These are phyloP conservation scores for Coilia nasus DNA, from an alignment of 2,797 vertebrate genomes.

Conservation along the genomic window DNA sequence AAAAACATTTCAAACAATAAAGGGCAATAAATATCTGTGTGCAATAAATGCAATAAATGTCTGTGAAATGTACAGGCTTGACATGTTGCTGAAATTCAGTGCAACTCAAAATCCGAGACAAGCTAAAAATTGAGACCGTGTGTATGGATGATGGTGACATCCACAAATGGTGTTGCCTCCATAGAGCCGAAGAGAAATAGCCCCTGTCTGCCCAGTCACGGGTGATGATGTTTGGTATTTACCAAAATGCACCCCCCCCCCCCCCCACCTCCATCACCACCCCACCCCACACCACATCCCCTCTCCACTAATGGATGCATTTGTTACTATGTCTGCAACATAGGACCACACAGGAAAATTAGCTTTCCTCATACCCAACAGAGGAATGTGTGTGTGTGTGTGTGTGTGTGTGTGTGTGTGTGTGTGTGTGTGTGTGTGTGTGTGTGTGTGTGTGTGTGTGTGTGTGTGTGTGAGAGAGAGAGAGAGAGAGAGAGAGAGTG, in stretches of 20 bases:
- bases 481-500: too few species aligned
- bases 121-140: not conserved
- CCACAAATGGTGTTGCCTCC: not conserved
- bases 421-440: too few species aligned
- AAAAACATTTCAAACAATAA: not conserved
- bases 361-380: not conserved
- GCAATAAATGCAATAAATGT: too few species aligned
- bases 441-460: too few species aligned
- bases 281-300: too few species aligned
- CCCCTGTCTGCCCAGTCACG: not conserved
- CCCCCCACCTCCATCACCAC: too few species aligned
- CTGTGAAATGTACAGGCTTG: not conserved
- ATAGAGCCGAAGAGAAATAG: not conserved
- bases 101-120: not conserved
- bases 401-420: too few species aligned
- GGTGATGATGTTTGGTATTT: slow-evolving; percentile 12
- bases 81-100: not conserved
- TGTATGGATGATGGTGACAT: slow-evolving; percentile 1
- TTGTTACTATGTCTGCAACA: not conserved
- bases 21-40: not conserved
- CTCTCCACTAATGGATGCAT: not conserved
- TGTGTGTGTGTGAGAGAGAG: too few species aligned
- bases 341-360: not conserved
- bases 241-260: not conserved
- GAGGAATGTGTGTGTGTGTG: not conserved